These are phyloP conservation scores for Eulemur mongoz DNA, from an alignment of 2,797 vertebrate genomes.

Conservation along the genomic window DNA sequence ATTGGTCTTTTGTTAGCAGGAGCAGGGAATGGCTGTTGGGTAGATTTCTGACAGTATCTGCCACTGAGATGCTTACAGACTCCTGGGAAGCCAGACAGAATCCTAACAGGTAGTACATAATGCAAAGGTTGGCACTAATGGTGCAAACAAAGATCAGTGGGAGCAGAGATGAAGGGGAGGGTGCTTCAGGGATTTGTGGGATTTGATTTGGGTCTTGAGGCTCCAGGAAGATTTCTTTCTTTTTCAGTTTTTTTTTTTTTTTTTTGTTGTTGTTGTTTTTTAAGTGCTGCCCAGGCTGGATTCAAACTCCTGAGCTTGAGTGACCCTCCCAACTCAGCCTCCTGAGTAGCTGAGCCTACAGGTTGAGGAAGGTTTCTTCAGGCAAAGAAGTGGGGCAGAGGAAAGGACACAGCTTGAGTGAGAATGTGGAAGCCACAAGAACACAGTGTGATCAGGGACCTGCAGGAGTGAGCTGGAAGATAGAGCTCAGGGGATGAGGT, in stretches of 20 bases:
- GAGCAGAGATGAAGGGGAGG: background rate
- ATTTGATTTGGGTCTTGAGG: background rate
- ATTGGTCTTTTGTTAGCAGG: background rate
- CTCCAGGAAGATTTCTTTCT: background rate
- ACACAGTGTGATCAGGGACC: too few relatives aligned
- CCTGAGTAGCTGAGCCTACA: too few relatives aligned
- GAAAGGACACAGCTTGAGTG: background rate
- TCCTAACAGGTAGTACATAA: background rate
- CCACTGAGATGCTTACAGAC: background rate
- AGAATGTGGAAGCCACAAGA: background rate
- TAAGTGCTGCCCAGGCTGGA: too few relatives aligned
- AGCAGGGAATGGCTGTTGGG: background rate
- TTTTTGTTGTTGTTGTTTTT: too few relatives aligned
- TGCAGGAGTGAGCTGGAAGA: too few relatives aligned
- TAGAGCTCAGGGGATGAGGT: too few relatives aligned
- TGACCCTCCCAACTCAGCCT: too few relatives aligned
- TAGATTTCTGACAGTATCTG: background rate
- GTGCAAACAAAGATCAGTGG: background rate
- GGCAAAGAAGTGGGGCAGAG: background rate
- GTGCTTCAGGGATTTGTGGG: background rate
- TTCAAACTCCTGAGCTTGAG: too few relatives aligned
- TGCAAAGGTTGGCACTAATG: background rate
- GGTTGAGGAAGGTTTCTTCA: background rate
- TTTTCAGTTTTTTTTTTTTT: too few relatives aligned
- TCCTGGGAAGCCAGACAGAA: background rate